phyloP scores from a whole-genome alignment of 2,797 vertebrate genomes.

The Carduelis carduelis region DNA sequence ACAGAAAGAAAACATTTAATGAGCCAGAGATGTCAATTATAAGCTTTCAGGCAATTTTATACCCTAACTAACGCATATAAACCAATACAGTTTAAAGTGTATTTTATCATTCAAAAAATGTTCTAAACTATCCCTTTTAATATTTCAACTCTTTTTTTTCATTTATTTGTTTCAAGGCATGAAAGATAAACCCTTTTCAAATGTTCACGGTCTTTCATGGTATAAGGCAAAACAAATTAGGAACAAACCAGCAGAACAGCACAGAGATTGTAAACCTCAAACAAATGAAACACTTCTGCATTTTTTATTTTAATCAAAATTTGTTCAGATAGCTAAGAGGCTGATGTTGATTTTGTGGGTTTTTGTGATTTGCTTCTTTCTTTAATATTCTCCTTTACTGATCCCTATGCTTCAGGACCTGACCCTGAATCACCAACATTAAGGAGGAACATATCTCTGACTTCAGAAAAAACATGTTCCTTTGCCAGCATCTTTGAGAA shows the following conservation, averaged over 20 bases:
- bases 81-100: neutral
- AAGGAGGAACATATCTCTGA: neutral
- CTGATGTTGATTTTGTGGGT: neutral
- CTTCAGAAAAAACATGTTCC: neutral
- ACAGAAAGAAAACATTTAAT: slow-evolving; percentile 50
- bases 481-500: neutral
- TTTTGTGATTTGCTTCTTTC: neutral
- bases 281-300: slow-evolving; percentile 25
- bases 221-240: neutral
- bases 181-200: neutral
- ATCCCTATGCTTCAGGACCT: neutral
- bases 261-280: neutral
- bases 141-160: neutral
- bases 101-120: slow-evolving; percentile 14
- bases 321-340: neutral
- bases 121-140: neutral
- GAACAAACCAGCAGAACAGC: neutral
- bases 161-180: neutral
- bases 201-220: neutral
- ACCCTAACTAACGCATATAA: neutral
- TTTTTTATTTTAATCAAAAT: neutral
- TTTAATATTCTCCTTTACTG: neutral
- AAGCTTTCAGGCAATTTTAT: slow-evolving; percentile 17
- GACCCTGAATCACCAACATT: neutral
- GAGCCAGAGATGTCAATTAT: slow-evolving; percentile 38